phyloP scores from a whole-genome alignment of 2,888 invertebrate genomes.

The Drosophila borealis region DNA sequence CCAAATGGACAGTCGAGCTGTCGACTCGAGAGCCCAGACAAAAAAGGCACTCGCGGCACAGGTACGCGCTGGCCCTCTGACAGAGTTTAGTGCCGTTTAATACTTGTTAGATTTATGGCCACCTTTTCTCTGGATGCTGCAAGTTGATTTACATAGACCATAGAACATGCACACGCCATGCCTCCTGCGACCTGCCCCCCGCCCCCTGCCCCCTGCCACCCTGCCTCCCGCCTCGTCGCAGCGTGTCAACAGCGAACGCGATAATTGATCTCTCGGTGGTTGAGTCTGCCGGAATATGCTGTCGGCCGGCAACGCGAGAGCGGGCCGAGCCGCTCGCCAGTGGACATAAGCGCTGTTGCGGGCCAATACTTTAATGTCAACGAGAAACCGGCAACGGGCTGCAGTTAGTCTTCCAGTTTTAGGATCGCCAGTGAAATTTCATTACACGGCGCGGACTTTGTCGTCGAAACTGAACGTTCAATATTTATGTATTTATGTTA shows the following conservation, averaged over 20 bases:
- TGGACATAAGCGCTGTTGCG: neutral
- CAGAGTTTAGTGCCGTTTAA: conserved; percentile 56
- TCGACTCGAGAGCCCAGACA: conserved; percentile 35
- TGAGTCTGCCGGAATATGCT: conserved; percentile 87
- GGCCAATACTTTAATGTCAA: conserved; percentile 82
- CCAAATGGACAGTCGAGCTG: conserved; percentile 37
- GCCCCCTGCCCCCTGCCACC: neutral
- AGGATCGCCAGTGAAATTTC: conserved; percentile 87
- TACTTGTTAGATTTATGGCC: conserved; percentile 64
- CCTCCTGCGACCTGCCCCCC: neutral
- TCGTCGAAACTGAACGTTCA: conserved; percentile 33
- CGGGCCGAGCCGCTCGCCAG: conserved; percentile 86
- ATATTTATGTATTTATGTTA: conserved; percentile 23
- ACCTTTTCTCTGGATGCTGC: conserved; percentile 53
- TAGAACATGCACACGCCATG: conserved; percentile 38
- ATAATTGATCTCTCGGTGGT: conserved; percentile 77
- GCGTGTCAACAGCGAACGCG: conserved; percentile 74
- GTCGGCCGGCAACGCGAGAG: conserved; percentile 86
- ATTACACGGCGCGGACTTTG: conserved; percentile 86
- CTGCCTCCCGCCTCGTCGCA: conserved; percentile 41
- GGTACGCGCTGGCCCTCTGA: conserved; percentile 34
- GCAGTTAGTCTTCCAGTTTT: conserved; percentile 58
- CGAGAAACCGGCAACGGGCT: conserved; percentile 86
- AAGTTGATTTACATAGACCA: conserved; percentile 67
- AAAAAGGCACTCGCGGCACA: conserved; percentile 52